Evolutionary conservation across 30 jellyfish, hydroid and myxozoan species (phyloP), one percentile per base, ranked within the genome.

Genomic region (Turritopsis rubra): DNA sequence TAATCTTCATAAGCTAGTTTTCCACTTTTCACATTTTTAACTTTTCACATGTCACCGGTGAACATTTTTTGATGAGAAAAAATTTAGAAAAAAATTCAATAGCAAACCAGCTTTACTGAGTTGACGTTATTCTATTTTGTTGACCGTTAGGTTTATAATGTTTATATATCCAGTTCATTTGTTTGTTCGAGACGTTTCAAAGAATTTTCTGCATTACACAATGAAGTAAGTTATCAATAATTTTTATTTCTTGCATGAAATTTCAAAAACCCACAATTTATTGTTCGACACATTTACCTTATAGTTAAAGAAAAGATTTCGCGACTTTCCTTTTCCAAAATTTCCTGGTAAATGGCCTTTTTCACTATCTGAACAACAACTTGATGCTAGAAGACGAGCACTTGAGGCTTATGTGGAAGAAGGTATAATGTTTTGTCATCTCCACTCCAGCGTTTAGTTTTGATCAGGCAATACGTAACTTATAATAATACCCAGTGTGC

Each of bases 291-390:
- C 21, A 60, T 60, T 60, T 60, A 60, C n/a, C n/a, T 83, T 86
- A 25, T 72, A 91, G 98, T 88, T 92, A 68, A 92, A 92, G 75
- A 92, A 78, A 80, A 66, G 77, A 79, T 92, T 92, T 89, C 81
- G 73, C 41, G 98, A 92, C 24, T 92, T 30, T 71, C 86, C 88
- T 23, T 92, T 92, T 65, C 98, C 96, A 22, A 92, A 92, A 66
- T 88, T 92, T 52, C 98, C 98, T 84, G 95, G 96, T 13, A 92
- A 92, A 71, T 92, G 98, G 98, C 98, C 98, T 28, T 85, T 92
- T 75, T 89, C 87, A 78, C 84, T 92, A 20, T 92, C 98, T 25
- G 98, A 92, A 75, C 96, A 88, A 80, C 98, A 88, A 73, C 86
- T 92, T 52, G 98, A 92, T 81, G 75, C 95, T 65, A 66, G 98